Percentiles rank a stretch among this genome's conserved stretches.
phyloP scores from a whole-genome alignment of 2,888 invertebrate species.

The Lycocerus yunnanus region DNA sequence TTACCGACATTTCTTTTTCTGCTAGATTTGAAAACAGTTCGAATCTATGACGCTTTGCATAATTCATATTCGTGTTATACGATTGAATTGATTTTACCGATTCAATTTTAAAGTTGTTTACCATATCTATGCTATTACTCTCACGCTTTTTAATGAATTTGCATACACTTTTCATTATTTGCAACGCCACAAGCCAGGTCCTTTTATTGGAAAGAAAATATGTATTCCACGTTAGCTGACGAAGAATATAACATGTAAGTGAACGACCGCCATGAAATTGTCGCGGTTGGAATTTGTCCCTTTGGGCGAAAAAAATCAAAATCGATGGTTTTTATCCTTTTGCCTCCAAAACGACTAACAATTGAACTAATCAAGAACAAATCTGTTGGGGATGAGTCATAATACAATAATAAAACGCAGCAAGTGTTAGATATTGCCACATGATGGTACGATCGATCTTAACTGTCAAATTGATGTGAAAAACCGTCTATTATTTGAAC shows the following conservation, averaged over 20 bases:
- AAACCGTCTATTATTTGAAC: conserved; percentile 32
- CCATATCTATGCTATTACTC: conserved; percentile 36
- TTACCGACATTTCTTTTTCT: conserved; percentile 13
- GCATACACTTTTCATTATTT: conserved; percentile 33
- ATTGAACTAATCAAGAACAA: conserved; percentile 37
- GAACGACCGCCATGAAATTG: too few species aligned
- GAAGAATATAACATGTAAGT: neutral
- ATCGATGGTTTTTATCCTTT: neutral
- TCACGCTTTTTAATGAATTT: conserved; percentile 30
- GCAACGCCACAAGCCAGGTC: conserved; percentile 19
- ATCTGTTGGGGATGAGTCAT: conserved; percentile 38
- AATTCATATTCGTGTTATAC: conserved; percentile 37
- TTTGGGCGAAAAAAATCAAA: neutral
- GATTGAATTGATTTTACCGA: conserved; percentile 36
- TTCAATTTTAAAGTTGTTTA: conserved; percentile 37
- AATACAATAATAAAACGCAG: conserved; percentile 39
- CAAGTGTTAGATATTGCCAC: conserved; percentile 42
- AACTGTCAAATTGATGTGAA: conserved; percentile 41
- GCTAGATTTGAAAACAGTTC: conserved; percentile 20
- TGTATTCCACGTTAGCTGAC: too few species aligned
- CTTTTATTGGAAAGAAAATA: neutral
- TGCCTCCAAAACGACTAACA: conserved; percentile 8
- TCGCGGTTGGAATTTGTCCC: neutral
- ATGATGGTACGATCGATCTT: conserved; percentile 48
- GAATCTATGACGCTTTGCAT: conserved; percentile 29